phyloP scores from a whole-genome alignment of 1,140 invertebrate species.

The Zophobas morio region DNA sequence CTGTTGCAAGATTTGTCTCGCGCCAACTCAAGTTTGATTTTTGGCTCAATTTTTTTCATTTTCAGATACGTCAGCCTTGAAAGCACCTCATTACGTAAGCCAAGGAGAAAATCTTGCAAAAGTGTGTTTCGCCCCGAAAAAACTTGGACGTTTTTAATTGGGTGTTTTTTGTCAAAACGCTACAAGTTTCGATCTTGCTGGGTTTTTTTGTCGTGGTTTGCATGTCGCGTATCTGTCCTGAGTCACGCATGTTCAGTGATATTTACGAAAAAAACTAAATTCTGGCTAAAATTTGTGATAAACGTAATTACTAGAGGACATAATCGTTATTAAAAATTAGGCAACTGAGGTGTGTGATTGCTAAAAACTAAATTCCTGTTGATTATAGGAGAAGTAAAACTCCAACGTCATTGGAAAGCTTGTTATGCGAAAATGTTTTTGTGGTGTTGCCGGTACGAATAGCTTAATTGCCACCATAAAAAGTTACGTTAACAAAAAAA shows the following conservation, averaged over 20 bases:
- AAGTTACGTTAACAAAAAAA: too few species aligned
- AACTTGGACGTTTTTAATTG: slow-evolving; percentile 5
- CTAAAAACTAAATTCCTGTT: neutral
- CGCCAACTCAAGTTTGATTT: neutral
- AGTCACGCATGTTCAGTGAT: slow-evolving; percentile 29
- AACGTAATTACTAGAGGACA: neutral
- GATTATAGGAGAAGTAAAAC: neutral
- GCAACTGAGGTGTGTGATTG: slow-evolving; percentile 15
- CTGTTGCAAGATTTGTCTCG: neutral
- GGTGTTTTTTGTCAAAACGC: slow-evolving; percentile 11
- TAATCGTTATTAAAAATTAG: slow-evolving; percentile 19
- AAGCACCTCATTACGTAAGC: too few species aligned
- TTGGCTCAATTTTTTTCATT: slow-evolving; percentile 1
- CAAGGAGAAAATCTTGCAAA: slow-evolving; percentile 11
- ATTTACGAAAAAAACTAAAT: slow-evolving; percentile 16
- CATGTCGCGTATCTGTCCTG: slow-evolving; percentile 18
- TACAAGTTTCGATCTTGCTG: slow-evolving; percentile 21
- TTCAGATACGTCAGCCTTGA: slow-evolving; percentile 3
- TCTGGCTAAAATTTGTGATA: slow-evolving; percentile 10
- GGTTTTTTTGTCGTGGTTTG: slow-evolving; percentile 15
- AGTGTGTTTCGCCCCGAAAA: neutral
- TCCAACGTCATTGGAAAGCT: too few species aligned
- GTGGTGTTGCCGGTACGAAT: too few species aligned
- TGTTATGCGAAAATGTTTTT: too few species aligned
- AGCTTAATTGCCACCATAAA: too few species aligned